Evolutionary conservation across 1,140 invertebrate species (phyloP).

Genomic region (Rhopalosiphum padi): DNA sequence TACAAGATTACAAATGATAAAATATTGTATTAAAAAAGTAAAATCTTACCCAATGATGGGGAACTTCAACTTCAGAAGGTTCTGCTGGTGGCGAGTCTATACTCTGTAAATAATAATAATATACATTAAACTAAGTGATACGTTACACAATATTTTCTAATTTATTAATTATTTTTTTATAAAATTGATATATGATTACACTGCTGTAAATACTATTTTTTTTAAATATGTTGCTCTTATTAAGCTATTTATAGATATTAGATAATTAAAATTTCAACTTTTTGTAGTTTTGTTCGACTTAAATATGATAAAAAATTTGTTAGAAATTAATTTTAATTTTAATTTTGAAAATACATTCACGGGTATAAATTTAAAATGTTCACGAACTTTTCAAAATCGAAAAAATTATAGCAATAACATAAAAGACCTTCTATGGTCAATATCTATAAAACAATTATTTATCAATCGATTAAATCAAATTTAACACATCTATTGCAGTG

Average conservation of each 20-base stretch:
- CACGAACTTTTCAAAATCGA: too few relatives aligned
- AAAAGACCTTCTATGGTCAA: too few relatives aligned
- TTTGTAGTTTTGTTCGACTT: background rate
- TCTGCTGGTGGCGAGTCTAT: constrained; percentile 59
- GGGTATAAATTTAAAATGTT: too few relatives aligned
- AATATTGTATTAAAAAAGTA: background rate
- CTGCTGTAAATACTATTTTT: too few relatives aligned
- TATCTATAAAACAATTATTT: too few relatives aligned
- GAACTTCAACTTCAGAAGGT: constrained; percentile 59
- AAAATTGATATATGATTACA: background rate
- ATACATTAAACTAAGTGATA: background rate
- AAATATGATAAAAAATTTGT: too few relatives aligned
- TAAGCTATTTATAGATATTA: background rate
- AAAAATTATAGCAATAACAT: too few relatives aligned
- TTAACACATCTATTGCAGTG: too few relatives aligned
- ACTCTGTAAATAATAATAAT: constrained; percentile 17
- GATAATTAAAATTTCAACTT: background rate
- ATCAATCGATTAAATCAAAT: too few relatives aligned
- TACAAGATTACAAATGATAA: background rate
- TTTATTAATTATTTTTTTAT: background rate
- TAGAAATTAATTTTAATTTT: too few relatives aligned
- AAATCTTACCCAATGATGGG: constrained; percentile 60
- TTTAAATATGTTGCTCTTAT: background rate
- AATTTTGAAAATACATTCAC: background rate
- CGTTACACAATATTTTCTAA: background rate